These are phyloP conservation scores for Rhizoglyphus robini DNA, from an alignment of 1,140 invertebrate genomes.

Conservation along the genomic window DNA sequence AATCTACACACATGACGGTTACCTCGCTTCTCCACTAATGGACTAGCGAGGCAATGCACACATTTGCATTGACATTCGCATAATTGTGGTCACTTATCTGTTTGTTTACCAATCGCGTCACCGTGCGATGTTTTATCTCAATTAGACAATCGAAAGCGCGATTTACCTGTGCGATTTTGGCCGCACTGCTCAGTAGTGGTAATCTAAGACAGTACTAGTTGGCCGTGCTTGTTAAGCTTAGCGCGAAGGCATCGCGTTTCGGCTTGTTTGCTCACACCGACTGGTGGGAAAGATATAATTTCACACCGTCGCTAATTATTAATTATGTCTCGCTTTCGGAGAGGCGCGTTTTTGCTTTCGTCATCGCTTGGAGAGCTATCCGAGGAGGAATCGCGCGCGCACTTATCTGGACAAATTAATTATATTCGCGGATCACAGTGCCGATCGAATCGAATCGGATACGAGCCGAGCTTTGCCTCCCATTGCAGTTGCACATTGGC, in stretches of 20 bases:
- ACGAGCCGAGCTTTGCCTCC: no score
- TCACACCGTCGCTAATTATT: slow-evolving; percentile 10
- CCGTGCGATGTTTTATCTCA: slow-evolving; percentile 2
- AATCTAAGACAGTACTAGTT: no score
- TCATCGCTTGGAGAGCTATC: no score
- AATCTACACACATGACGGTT: background rate
- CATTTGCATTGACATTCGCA: no score
- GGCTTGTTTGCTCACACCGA: no score
- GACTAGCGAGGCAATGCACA: no score
- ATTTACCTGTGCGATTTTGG: background rate
- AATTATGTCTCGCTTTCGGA: background rate
- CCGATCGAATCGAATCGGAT: background rate
- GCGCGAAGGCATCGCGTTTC: no score
- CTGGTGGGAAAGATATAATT: slow-evolving; percentile 6
- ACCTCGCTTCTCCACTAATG: slow-evolving; percentile 1
- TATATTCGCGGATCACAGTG: background rate
- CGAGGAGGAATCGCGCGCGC: no score
- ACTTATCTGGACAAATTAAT: slow-evolving; percentile 13
- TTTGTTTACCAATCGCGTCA: background rate
- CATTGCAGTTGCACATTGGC: no score
- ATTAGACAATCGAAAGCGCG: slow-evolving; percentile 14
- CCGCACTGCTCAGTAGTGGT: background rate
- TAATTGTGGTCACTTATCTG: no score
- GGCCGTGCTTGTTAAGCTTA: no score
- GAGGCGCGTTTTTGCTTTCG: background rate